These are phyloP conservation scores for Psilanteris sp. DNA, from an alignment of 1,140 invertebrate genomes.

Conservation along the genomic window DNA sequence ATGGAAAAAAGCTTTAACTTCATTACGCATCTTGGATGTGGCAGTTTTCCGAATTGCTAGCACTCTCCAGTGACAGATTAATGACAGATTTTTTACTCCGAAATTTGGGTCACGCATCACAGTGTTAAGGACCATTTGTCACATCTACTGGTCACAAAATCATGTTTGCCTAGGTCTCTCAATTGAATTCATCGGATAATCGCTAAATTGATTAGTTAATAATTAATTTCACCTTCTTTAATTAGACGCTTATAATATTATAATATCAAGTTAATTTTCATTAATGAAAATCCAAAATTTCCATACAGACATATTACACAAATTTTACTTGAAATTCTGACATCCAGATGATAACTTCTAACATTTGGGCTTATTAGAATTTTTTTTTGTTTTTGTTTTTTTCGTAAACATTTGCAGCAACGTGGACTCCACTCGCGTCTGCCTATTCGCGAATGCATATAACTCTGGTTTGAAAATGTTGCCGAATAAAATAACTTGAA, in stretches of 20 bases:
- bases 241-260: too few relatives aligned
- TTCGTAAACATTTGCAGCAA: neutral
- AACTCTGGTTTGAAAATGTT: neutral
- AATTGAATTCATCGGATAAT: slow-evolving; percentile 6
- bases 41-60: slow-evolving; percentile 16
- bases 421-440: neutral
- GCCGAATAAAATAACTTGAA: neutral
- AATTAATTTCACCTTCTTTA: too few relatives aligned
- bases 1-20: slow-evolving; percentile 42
- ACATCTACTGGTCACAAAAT: slow-evolving; percentile 11
- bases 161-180: neutral
- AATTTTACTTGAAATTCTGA: too few relatives aligned
- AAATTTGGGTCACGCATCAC: slow-evolving; percentile 35
- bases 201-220: slow-evolving; percentile 8
- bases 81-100: slow-evolving; percentile 33
- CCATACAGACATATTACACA: too few relatives aligned
- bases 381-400: too few relatives aligned
- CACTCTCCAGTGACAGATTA: slow-evolving; percentile 29
- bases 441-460: slow-evolving; percentile 8
- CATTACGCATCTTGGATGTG: slow-evolving; percentile 26
- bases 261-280: too few relatives aligned
- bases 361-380: too few relatives aligned
- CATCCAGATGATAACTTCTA: too few relatives aligned
- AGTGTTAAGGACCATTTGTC: slow-evolving; percentile 23
- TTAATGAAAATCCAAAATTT: too few relatives aligned